Conservation (phyloP, 92 coral and sea anemone genomes). For the Palythoa heliodiscus region DNA sequence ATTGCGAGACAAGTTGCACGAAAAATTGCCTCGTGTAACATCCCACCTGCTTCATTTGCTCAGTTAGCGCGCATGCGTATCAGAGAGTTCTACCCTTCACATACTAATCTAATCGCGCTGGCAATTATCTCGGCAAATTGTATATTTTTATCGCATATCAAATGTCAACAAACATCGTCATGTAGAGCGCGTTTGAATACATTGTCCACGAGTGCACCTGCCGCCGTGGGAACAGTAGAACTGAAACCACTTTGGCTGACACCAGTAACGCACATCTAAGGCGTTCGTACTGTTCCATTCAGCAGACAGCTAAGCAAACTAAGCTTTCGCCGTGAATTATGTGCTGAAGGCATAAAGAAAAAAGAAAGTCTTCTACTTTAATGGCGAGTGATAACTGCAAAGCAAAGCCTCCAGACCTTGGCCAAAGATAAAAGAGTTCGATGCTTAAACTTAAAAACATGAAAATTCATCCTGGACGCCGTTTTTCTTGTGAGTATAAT, state of each 20-base stretch:
- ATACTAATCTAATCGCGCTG: background rate
- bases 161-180: background rate
- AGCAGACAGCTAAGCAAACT: background rate
- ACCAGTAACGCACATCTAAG: background rate
- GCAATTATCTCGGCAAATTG: background rate
- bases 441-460: slow-evolving; percentile 52
- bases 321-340: background rate
- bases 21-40: no score
- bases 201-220: background rate
- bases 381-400: background rate
- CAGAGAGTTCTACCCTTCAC: background rate
- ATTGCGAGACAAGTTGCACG: no score
- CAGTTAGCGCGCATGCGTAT: background rate
- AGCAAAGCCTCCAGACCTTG: background rate
- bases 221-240: background rate
- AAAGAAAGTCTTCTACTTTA: background rate
- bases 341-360: background rate
- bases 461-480: slow-evolving; percentile 50
- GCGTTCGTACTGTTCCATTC: background rate
- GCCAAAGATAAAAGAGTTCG: background rate
- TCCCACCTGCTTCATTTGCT: background rate
- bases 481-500: slow-evolving; percentile 57
- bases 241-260: background rate
- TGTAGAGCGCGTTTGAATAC: background rate
- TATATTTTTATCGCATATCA: background rate